A percentile compares a stretch with the other conserved stretches of the same genome.
These are phyloP conservation scores for Clarias laeviceps DNA, from an alignment of 2,797 vertebrate genomes.

Conservation along the genomic window DNA sequence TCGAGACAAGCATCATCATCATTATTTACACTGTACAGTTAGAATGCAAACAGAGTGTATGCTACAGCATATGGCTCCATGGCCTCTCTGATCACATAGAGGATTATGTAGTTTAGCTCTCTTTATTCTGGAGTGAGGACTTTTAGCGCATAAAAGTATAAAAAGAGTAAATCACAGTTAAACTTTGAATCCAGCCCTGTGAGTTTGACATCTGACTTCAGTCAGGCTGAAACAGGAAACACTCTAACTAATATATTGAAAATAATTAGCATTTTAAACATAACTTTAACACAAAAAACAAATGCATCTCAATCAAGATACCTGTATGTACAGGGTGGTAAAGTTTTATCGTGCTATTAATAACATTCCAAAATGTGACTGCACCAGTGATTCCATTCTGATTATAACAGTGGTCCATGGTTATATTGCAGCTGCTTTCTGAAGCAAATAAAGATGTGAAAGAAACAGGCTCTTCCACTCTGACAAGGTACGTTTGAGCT, in stretches of 20 bases:
- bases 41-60: constrained; percentile 1
- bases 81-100: neutral
- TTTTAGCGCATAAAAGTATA: neutral
- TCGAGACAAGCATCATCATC: neutral
- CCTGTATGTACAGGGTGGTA: neutral
- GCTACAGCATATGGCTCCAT: neutral
- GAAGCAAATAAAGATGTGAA: neutral
- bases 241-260: neutral
- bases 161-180: neutral
- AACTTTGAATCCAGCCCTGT: neutral
- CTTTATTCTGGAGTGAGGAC: constrained; percentile 2
- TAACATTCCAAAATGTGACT: neutral
- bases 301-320: neutral
- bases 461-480: too few species aligned
- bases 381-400: too few species aligned
- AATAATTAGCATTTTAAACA: neutral
- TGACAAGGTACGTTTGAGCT: neutral
- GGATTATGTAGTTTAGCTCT: neutral
- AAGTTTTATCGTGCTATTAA: neutral
- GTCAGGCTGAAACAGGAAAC: neutral
- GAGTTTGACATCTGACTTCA: constrained; percentile 17
- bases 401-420: neutral
- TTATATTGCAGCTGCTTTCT: neutral
- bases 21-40: neutral
- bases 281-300: neutral